A percentile compares a stretch with the other conserved stretches of the same genome.
Evolutionary conservation across 2,113 vertebrate genomes (phyloP).

Genomic region (Calyptomena viridis): DNA sequence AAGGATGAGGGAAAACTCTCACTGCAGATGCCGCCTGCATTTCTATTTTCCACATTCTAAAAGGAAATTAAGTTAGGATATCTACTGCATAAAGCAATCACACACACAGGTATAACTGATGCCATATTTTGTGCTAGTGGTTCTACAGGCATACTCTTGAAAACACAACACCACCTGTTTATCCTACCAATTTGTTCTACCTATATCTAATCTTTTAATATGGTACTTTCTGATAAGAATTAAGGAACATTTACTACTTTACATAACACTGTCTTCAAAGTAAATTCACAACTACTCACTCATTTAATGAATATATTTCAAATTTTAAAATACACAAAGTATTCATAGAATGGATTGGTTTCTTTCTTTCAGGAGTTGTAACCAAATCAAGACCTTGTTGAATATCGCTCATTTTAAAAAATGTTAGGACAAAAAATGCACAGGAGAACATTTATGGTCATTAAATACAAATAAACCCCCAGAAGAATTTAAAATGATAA

Average conservation of each 20-base stretch:
- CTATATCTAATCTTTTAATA: background rate
- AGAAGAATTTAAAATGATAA: background rate
- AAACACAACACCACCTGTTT: background rate
- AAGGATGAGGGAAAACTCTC: slow-evolving; percentile 92
- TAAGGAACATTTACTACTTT: background rate
- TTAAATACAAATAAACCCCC: background rate
- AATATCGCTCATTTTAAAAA: background rate
- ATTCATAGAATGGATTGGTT: rapidly evolving
- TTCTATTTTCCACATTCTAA: slow-evolving; percentile 90
- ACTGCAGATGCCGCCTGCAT: slow-evolving; percentile 74
- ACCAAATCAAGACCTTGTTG: background rate
- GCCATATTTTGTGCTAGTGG: background rate
- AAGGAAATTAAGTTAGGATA: background rate
- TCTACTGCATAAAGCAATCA: background rate
- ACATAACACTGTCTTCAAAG: background rate
- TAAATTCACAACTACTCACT: background rate
- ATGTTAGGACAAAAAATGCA: background rate
- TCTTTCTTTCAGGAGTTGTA: background rate
- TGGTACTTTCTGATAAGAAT: background rate
- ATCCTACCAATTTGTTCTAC: background rate
- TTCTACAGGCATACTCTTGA: background rate
- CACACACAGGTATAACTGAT: background rate
- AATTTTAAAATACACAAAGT: background rate
- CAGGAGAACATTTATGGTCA: background rate
- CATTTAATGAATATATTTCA: background rate